phyloP scores from a whole-genome alignment of 2,113 vertebrate species.

The Dissostichus mawsoni region DNA sequence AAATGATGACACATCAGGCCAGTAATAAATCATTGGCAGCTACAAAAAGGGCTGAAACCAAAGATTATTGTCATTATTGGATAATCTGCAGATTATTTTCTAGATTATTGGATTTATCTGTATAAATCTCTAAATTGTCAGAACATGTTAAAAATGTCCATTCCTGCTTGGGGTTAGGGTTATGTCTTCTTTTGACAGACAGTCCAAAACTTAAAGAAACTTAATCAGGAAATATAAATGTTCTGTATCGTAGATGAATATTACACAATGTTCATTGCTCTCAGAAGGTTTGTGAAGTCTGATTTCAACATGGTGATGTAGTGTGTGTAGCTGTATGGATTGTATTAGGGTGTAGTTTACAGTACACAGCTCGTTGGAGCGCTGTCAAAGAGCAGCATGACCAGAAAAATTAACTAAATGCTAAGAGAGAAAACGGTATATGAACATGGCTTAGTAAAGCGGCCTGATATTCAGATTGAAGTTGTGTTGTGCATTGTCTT shows the following conservation, averaged over 20 bases:
- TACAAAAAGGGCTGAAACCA: background rate
- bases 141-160: too few relatives aligned
- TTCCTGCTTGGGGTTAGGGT: too few relatives aligned
- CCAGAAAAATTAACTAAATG: background rate
- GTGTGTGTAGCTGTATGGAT: background rate
- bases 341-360: background rate
- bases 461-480: background rate
- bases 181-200: too few relatives aligned
- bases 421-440: background rate
- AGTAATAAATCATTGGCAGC: background rate
- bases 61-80: too few relatives aligned
- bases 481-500: background rate
- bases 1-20: background rate
- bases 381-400: slow-evolving; percentile 3
- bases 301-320: background rate
- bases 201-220: too few relatives aligned
- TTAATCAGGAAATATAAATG: too few relatives aligned
- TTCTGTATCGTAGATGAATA: too few relatives aligned
- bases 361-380: slow-evolving; percentile 7
- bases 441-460: background rate
- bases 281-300: background rate
- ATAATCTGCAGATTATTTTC: too few relatives aligned
- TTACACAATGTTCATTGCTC: slow-evolving; percentile 6
- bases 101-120: too few relatives aligned
- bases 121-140: too few relatives aligned